Evolutionary conservation across 2,797 vertebrate genomes (phyloP).

Genomic region (Lacerta agilis): DNA sequence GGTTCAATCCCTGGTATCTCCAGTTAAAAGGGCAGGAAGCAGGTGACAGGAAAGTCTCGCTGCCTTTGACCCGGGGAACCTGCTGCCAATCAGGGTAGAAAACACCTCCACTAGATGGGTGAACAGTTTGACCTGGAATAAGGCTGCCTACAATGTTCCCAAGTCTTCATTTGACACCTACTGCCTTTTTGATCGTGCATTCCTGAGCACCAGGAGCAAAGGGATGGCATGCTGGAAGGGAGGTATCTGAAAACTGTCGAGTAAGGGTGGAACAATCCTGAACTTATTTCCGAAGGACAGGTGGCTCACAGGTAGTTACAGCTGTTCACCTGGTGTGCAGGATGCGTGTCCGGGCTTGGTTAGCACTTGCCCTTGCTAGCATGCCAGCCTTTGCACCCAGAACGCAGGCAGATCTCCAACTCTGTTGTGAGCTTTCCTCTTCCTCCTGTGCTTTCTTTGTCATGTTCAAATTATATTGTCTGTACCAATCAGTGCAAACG

Average conservation of each 20-base stretch:
- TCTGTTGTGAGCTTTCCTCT: not conserved
- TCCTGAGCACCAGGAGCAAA: not conserved
- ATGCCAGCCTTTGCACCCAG: not conserved
- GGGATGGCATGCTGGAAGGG: not conserved
- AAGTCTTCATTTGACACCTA: not conserved
- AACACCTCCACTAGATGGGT: not conserved
- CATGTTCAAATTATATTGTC: not conserved
- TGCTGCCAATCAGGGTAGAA: not conserved
- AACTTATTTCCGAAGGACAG: too few species aligned
- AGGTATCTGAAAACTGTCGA: not conserved
- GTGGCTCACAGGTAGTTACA: not conserved
- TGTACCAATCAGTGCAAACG: constrained; percentile 5
- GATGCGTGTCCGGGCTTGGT: not conserved
- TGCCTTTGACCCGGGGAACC: too few species aligned
- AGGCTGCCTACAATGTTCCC: not conserved
- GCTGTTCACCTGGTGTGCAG: not conserved
- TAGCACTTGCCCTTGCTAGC: not conserved
- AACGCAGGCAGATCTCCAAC: not conserved
- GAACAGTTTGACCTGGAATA: not conserved
- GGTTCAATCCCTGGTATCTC: not conserved
- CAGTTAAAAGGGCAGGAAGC: not conserved
- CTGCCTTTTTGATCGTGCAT: not conserved
- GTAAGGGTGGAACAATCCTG: not conserved
- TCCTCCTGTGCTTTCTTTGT: not conserved
- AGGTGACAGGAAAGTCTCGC: not conserved